Conservation (phyloP, 2,113 vertebrate genomes). For the Lanius collurio region DNA sequence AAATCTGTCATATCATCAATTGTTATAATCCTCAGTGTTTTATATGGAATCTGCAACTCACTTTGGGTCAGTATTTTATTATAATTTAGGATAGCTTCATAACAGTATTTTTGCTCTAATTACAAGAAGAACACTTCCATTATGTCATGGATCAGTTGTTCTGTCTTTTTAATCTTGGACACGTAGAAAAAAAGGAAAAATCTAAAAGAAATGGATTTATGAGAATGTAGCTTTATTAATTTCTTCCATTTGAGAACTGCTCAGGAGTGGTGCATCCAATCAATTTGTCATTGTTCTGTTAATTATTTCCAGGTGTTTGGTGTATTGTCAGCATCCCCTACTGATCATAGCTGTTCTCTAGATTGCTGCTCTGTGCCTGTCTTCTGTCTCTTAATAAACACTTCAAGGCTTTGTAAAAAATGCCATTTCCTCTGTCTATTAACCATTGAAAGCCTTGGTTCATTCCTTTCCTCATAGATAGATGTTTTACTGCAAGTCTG, state of each 20-base stretch:
- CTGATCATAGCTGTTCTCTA: neutral
- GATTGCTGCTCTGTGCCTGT: neutral
- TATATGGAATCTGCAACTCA: neutral
- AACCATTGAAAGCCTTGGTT: neutral
- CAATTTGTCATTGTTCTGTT: neutral
- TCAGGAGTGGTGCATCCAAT: neutral
- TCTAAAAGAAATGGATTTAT: neutral
- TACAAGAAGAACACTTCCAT: neutral
- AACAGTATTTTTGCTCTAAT: neutral
- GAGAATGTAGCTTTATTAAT: neutral
- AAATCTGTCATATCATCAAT: neutral
- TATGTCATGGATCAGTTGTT: neutral
- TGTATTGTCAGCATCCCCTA: neutral
- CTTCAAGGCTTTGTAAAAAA: neutral
- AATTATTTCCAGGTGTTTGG: neutral
- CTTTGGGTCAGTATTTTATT: neutral
- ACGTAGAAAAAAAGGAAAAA: neutral
- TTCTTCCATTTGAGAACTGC: neutral
- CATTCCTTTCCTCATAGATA: neutral
- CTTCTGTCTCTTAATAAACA: neutral
- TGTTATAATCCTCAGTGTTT: neutral
- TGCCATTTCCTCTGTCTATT: neutral
- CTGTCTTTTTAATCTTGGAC: neutral
- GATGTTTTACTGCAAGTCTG: neutral
- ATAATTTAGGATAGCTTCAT: neutral